Base-by-base conservation (phyloP, 1,140 invertebrate species). In the Drosophila elegans region DNA sequence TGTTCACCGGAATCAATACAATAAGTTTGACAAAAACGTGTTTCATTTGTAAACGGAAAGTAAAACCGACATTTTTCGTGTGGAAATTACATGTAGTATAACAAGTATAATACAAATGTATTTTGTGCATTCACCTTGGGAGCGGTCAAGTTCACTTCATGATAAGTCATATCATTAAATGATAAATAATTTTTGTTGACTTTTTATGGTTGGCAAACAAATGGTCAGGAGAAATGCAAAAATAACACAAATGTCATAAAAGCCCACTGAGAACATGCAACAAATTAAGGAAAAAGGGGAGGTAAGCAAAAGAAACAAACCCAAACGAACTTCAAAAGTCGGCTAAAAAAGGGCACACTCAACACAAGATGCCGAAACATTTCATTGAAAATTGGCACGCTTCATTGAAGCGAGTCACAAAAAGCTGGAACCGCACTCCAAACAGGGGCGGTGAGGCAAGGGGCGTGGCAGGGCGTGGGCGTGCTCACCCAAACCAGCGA, bases 311-410 rank as follows among this genome's bases (percentile, higher is more conserved):
- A 25, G 12, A 56, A 44, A 36, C 21, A 4, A 63, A 74, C 63
- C 56, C 29, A 52, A 60, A 80, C 48, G 16, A 53, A 38, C 61
- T 45, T 2, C 39, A 54, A 21, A 54, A 21, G 41, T 12, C 34
- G 16, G 2, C 67, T 44, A 38, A 79, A 74, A 71, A 80, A 53
- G 44, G 66, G 25, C 61, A 64, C 44, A 69, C 48, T 67, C 48
- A 69, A 73, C 57, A 80, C 48, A 88, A 83, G 76, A 89, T 42
- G 68, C 83, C 79, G 80, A 88, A 88, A 80, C 76, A 77, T 88
- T 89, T 89, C 84, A 88, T 80, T 84, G 68, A 77, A 78, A 90
- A 84, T 80, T 89, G 84, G 85, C 84, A 89, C 85, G 84, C 84
- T 89, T 80, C 84, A 90, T 32, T 89, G 84, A 67, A 89, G 84